Evolutionary conservation across 2,888 invertebrate genomes (phyloP), one percentile per base, ranked within the genome.

Genomic region (Lasioglossum marginatum): DNA sequence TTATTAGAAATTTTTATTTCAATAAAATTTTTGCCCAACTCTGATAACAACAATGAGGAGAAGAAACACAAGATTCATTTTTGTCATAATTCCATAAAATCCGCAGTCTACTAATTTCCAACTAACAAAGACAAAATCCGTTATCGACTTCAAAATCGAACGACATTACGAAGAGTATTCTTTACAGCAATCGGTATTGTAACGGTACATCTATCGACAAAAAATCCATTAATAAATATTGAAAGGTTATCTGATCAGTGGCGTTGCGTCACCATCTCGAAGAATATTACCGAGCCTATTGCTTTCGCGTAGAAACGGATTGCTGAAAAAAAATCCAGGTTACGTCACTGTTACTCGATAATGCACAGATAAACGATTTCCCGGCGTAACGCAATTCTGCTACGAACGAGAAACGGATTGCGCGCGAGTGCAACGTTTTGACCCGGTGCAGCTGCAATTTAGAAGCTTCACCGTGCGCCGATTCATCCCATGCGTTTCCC

Each of bases 261-360:
- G 27, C 16, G 6, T 63, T 27, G n/a, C 60, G 27, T 63, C 60
- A 27, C 14, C 27, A 31, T 63, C 14, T 31, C 0, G 60, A 14
- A n/a, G 60, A 60, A 60, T 27, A 63, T 63, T 63, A 27, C 27
- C 60, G 60, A 31, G 14, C 27, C 27, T 6, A 27, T 63, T 27
- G 52, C 23, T 52, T 52, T 52, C 60, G 60, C 60, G 16, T 63
- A 16, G 27, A 63, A 63, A 52, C 52, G 27, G 16, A 27, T 4
- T 16, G 27, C 27, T 52, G 27, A 16, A 63, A 63, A 63, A 63
- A 31, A 27, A n/a, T 63, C 16, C 14, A 6, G 5, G 14, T 63
- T 63, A 63, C 60, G 60, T 63, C 60, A 63, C 27, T n/a, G 60
- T 63, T 27, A 63, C 60, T 6, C 60, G 60, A 63, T 63, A 63